A percentile compares a stretch with the other conserved stretches of the same genome.
Evolutionary conservation across 2,113 vertebrate species (phyloP).

Genomic region (Anthoscopus minutus): DNA sequence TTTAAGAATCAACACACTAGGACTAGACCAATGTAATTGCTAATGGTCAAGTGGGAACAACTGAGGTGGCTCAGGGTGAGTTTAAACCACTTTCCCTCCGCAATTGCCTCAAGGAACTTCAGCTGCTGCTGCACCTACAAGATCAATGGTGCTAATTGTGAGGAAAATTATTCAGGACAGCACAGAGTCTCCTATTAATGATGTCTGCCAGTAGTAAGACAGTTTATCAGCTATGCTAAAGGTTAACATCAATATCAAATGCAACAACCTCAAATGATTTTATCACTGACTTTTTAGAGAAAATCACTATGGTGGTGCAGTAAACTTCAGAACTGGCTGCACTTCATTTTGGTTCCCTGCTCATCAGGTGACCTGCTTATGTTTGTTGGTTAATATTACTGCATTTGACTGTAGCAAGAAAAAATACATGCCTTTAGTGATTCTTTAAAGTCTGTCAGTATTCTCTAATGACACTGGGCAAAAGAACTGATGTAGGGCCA

Average conservation of each 20-base stretch:
- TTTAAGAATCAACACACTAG: not conserved
- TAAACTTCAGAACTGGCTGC: not conserved
- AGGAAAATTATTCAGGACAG: slow-evolving; percentile 47
- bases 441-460: not conserved
- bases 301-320: not conserved
- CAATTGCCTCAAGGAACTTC: slow-evolving; percentile 13
- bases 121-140: slow-evolving; percentile 5
- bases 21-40: not conserved
- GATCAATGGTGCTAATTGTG: slow-evolving; percentile 54
- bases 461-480: not conserved
- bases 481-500: not conserved
- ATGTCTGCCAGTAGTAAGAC: slow-evolving; percentile 9
- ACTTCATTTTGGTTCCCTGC: not conserved
- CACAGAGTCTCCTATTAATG: slow-evolving; percentile 6
- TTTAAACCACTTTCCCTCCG: not conserved
- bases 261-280: not conserved
- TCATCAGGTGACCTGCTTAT: not conserved
- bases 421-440: fast-evolving
- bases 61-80: not conserved
- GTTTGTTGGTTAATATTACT: not conserved
- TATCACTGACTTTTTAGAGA: not conserved
- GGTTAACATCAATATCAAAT: slow-evolving; percentile 36
- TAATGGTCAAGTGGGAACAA: not conserved
- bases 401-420: not conserved
- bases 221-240: slow-evolving; percentile 22